A percentile compares a stretch with the other conserved stretches of the same genome.
Evolutionary conservation across 2,888 invertebrate species (phyloP).

Genomic region (Monopis laevigella): DNA sequence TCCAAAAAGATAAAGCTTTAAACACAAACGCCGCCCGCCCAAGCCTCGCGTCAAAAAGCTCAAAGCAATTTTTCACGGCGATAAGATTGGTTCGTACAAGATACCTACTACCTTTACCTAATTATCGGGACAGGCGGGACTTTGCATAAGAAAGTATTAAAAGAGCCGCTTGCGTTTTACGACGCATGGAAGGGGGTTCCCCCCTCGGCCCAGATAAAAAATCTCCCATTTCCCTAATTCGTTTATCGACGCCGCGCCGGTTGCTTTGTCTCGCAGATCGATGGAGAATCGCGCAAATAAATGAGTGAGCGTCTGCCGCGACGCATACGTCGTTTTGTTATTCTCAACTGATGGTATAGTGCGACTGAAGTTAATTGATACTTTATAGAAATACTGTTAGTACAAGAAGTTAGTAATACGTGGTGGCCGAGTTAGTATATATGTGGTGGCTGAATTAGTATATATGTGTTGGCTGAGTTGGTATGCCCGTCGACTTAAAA

Average conservation of each 20-base stretch:
- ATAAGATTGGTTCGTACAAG: conserved; percentile 23
- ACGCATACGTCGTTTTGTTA: conserved; percentile 5
- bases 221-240: conserved; percentile 69
- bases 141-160: conserved; percentile 65
- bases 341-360: too few species aligned
- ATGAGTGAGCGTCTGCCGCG: conserved; percentile 9
- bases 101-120: conserved; percentile 52
- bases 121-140: conserved; percentile 59
- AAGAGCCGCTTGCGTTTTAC: conserved; percentile 49
- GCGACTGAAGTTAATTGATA: too few species aligned
- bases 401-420: too few species aligned
- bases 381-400: too few species aligned
- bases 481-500: too few species aligned
- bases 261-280: conserved; percentile 63
- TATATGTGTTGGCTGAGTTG: too few species aligned
- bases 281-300: conserved; percentile 26
- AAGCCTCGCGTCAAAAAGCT: background rate
- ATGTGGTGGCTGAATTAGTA: too few species aligned
- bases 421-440: too few species aligned
- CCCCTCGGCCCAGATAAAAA: conserved; percentile 58
- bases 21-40: too few species aligned
- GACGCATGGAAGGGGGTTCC: conserved; percentile 44
- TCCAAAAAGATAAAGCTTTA: too few species aligned
- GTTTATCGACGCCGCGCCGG: conserved; percentile 63
- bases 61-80: background rate